Evolutionary conservation across 2,888 invertebrate genomes (phyloP).

Genomic region (Hirtodrosophila confusa): DNA sequence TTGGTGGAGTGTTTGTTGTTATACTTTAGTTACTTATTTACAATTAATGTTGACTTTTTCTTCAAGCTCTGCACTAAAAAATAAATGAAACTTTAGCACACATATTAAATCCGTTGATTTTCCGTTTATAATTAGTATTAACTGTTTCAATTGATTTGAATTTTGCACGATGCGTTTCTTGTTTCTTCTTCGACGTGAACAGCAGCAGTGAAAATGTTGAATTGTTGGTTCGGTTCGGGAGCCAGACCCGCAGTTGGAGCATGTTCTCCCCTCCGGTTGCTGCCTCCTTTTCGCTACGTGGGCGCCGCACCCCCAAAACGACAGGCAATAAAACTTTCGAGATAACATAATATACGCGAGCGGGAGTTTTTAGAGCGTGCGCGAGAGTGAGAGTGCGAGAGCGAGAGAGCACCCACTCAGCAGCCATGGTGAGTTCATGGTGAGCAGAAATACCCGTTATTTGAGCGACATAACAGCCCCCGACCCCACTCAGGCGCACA

Average conservation of each 20-base stretch:
- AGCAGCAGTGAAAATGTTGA: constrained; percentile 67
- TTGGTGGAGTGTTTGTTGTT: constrained; percentile 68
- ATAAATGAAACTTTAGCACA: constrained; percentile 17
- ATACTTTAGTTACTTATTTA: constrained; percentile 69
- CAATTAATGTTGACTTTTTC: constrained; percentile 61
- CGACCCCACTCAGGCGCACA: constrained; percentile 11
- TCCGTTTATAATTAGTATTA: not conserved
- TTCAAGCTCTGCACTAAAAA: constrained; percentile 58
- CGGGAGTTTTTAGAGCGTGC: constrained; percentile 28
- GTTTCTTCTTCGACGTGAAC: constrained; percentile 30
- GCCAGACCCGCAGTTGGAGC: constrained; percentile 36
- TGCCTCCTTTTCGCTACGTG: constrained; percentile 64
- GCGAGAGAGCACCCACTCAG: constrained; percentile 16
- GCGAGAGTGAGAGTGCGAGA: constrained; percentile 17
- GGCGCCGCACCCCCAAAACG: constrained; percentile 69
- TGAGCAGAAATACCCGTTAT: constrained; percentile 63
- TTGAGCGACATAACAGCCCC: constrained; percentile 27
- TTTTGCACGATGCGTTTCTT: constrained; percentile 13
- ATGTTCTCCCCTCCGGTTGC: constrained; percentile 48
- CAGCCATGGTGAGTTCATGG: constrained; percentile 47
- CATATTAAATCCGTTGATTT: too few relatives aligned
- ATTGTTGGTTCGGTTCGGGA: constrained; percentile 32
- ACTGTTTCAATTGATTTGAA: not conserved
- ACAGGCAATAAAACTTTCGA: constrained; percentile 66
- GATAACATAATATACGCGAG: constrained; percentile 68